Evolutionary conservation across 2,888 invertebrate species (phyloP), one percentile per base, ranked within the genome.

Genomic region (Ceraclea dissimilis): DNA sequence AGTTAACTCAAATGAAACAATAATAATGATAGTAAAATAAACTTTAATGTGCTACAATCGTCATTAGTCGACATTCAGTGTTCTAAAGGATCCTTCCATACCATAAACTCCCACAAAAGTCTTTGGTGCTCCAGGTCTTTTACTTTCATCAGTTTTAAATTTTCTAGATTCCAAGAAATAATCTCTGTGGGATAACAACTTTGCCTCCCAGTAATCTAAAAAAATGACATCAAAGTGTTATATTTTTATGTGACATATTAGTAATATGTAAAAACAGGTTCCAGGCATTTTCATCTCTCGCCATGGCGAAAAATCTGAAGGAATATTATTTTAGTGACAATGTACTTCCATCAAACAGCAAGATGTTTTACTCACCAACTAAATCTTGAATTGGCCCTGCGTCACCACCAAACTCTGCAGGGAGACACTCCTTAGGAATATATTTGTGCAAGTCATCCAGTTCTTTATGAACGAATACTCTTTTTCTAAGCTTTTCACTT

Each of bases 401-500:
- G 11, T 74, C 74, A 1, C 86, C 86, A 10, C 86, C 86, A 65
- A 85, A 86, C 66, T 86, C 86, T 10, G 67, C 68, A 1, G 86
- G 86, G 47, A 86, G 68, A 46, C 80, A 70, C 2, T 78, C 73
- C 63, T 78, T 76, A 0, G 84, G 81, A 17, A 86, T 72, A 49
- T 74, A 64, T 63, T 82, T 71, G 63, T 80, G 79, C 50, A 86
- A 70, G 20, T 77, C 76, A 1, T 81, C 79, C n/a, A n/a, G n/a
- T 63, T 58, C 59, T 69, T 52, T 52, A 16, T 47, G 56, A 13
- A 19, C 48, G 10, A 21, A 58, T 13, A 34, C 69, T 13, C 46
- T 20, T 5, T 19, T 46, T 46, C 13, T 74, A 63, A 81, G 74
- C 66, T 84, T 84, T 55, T 81, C 79, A 60, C 76, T 80, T 55